These are phyloP conservation scores for Andrena cerasifolii DNA, from an alignment of 1,140 invertebrate species.

Conservation along the genomic window DNA sequence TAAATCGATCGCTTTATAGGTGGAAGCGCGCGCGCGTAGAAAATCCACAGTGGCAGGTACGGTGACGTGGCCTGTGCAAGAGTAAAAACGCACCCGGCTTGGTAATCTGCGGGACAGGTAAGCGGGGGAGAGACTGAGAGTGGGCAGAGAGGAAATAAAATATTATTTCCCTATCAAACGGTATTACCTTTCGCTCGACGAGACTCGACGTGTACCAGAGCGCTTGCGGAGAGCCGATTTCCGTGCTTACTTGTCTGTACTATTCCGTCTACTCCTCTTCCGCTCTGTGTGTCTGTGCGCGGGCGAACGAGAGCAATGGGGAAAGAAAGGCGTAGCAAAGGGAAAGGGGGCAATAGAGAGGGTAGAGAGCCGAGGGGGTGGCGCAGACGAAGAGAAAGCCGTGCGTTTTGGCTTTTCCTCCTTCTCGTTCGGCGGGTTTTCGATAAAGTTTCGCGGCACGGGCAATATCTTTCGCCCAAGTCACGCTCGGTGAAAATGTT, in stretches of 20 bases:
- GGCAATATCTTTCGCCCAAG: slow-evolving; percentile 71
- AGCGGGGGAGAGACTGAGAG: background rate
- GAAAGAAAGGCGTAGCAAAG: background rate
- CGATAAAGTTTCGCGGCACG: slow-evolving; percentile 77
- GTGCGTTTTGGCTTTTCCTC: slow-evolving; percentile 56
- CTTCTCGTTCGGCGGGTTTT: slow-evolving; percentile 66
- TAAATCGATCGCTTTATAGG: background rate
- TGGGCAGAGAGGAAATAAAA: slow-evolving; percentile 70
- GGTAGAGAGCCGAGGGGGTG: background rate
- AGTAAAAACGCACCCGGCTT: slow-evolving; percentile 45
- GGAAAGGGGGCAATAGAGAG: background rate
- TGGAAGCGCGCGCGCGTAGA: background rate
- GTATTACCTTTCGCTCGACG: slow-evolving; percentile 74
- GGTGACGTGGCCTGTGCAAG: slow-evolving; percentile 35
- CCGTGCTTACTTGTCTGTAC: slow-evolving; percentile 68
- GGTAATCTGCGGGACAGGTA: slow-evolving; percentile 44
- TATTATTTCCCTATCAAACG: slow-evolving; percentile 80
- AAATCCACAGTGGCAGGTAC: background rate
- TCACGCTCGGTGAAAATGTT: slow-evolving; percentile 70
- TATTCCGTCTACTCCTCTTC: slow-evolving; percentile 41
- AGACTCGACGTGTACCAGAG: slow-evolving; percentile 64
- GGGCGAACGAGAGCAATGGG: background rate
- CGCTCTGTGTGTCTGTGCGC: slow-evolving; percentile 1
- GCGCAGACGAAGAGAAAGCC: background rate
- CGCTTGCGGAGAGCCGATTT: slow-evolving; percentile 68